Conservation (phyloP, 2,888 invertebrate species). For the Ectemnius continuus region DNA sequence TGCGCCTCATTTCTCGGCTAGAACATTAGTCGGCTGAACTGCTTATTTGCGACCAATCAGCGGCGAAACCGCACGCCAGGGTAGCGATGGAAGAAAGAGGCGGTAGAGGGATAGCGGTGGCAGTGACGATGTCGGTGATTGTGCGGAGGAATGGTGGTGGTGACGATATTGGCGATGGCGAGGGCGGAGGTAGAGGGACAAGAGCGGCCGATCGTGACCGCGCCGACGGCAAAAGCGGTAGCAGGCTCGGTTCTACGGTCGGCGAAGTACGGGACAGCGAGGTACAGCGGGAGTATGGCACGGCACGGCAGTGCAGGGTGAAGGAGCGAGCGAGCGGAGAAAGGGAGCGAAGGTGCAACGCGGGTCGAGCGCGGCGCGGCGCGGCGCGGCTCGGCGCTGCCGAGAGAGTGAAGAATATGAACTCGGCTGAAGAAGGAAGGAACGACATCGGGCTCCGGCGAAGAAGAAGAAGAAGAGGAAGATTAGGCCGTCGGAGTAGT, state of each 20-base stretch:
- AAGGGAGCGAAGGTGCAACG: slow-evolving; percentile 22
- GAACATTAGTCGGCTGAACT: slow-evolving; percentile 19
- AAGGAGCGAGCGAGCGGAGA: slow-evolving; percentile 51
- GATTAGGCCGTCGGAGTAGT: slow-evolving; percentile 23
- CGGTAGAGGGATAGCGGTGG: slow-evolving; percentile 26
- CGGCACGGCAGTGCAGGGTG: slow-evolving; percentile 33
- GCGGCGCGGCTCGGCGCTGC: slow-evolving; percentile 17
- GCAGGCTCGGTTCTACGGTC: slow-evolving; percentile 3
- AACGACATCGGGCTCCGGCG: slow-evolving; percentile 18
- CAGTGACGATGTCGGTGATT: slow-evolving; percentile 10
- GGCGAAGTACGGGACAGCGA: slow-evolving; percentile 17
- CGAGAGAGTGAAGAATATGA: slow-evolving; percentile 44
- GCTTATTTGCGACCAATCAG: slow-evolving; percentile 31
- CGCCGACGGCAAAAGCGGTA: slow-evolving; percentile 20
- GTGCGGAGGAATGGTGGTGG: slow-evolving; percentile 30
- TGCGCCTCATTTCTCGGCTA: neutral
- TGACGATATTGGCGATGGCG: slow-evolving; percentile 47
- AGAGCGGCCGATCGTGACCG: slow-evolving; percentile 60
- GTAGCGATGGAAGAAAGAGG: slow-evolving; percentile 41
- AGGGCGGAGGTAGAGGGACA: slow-evolving; percentile 60
- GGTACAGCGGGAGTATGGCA: slow-evolving; percentile 22
- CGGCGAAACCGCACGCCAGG: slow-evolving; percentile 50
- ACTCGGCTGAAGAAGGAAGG: slow-evolving; percentile 40
- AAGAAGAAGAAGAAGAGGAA: slow-evolving; percentile 17
- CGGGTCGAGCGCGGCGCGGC: slow-evolving; percentile 8